Percentiles rank a stretch among this genome's conserved stretches.
Evolutionary conservation across 2,888 invertebrate genomes (phyloP).

Genomic region (Caenorhabditis sulstoni): DNA sequence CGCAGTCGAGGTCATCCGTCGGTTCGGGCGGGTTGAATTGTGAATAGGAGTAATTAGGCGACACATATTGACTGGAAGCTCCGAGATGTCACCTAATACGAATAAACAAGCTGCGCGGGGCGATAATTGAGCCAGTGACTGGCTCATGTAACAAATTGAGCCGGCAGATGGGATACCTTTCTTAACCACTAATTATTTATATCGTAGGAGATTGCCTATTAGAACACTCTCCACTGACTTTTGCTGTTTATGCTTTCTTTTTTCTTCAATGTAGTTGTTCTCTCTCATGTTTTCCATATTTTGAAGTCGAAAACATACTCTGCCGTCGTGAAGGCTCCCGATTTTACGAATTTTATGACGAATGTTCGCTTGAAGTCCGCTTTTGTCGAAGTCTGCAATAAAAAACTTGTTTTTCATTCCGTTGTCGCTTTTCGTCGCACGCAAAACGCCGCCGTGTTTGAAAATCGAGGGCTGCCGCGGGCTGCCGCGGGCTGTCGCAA

Average conservation of each 20-base stretch:
- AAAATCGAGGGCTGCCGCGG: not conserved
- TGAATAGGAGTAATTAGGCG: slow-evolving; percentile 55
- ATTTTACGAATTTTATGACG: not conserved
- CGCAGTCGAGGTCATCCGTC: slow-evolving; percentile 44
- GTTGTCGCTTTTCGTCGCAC: not conserved
- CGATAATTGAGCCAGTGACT: slow-evolving; percentile 29
- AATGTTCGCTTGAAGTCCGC: not conserved
- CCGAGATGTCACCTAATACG: slow-evolving; percentile 44
- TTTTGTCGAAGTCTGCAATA: slow-evolving; percentile 2
- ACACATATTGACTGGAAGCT: slow-evolving; percentile 35
- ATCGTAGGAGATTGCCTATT: too few species aligned
- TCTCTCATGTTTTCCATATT: not conserved
- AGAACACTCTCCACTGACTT: too few species aligned
- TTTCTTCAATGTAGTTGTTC: not conserved
- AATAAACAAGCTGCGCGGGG: slow-evolving; percentile 35
- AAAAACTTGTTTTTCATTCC: not conserved
- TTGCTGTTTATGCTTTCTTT: not conserved
- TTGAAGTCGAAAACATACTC: slow-evolving; percentile 7
- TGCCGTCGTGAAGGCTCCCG: not conserved
- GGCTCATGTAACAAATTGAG: slow-evolving; percentile 44
- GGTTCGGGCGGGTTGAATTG: slow-evolving; percentile 21
- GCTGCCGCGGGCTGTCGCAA: not conserved
- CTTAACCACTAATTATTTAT: not conserved
- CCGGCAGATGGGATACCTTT: slow-evolving; percentile 41
- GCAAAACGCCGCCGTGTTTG: not conserved